These are phyloP conservation scores for Hippocampus guttulatus DNA, from an alignment of 2,113 vertebrate species.

Conservation along the genomic window DNA sequence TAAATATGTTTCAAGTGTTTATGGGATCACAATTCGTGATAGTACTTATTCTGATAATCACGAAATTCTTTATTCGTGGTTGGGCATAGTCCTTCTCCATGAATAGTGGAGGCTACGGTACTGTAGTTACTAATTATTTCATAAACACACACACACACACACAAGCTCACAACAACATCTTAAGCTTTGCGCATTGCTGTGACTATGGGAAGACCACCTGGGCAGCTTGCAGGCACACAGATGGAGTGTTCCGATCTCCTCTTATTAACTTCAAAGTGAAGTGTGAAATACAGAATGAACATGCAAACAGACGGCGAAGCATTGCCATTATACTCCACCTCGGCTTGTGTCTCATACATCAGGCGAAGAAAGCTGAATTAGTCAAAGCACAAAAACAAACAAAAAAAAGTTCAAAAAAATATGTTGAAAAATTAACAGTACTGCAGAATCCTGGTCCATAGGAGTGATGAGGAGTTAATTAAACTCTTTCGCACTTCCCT, in stretches of 20 bases:
- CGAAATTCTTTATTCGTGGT: background rate
- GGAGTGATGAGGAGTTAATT: slow-evolving; percentile 52
- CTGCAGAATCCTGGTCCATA: slow-evolving; percentile 21
- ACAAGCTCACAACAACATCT: slow-evolving; percentile 7
- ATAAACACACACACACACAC: slow-evolving; percentile 16
- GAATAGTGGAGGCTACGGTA: background rate
- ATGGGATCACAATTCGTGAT: background rate
- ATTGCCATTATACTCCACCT: background rate
- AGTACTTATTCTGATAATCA: background rate
- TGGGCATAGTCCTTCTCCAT: background rate
- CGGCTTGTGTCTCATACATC: slow-evolving; percentile 8
- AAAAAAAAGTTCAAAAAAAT: slow-evolving; percentile 13
- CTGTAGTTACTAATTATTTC: slow-evolving; percentile 13
- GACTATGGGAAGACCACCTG: slow-evolving; percentile 53
- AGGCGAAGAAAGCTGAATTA: slow-evolving; percentile 13
- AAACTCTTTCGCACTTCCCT: slow-evolving; percentile 29
- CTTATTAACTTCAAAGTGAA: slow-evolving; percentile 40
- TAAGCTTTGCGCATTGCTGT: slow-evolving; percentile 25
- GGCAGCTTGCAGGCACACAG: slow-evolving; percentile 57
- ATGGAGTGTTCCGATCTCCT: slow-evolving; percentile 38
- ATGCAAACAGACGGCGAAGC: slow-evolving; percentile 29
- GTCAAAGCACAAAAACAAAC: slow-evolving; percentile 4
- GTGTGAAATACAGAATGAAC: slow-evolving; percentile 39
- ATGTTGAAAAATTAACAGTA: slow-evolving; percentile 9
- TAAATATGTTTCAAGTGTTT: background rate